Percentiles rank a stretch among this genome's conserved stretches.
phyloP scores from a whole-genome alignment of 2,797 vertebrate genomes.

The Hypotaenidia okinawae region DNA sequence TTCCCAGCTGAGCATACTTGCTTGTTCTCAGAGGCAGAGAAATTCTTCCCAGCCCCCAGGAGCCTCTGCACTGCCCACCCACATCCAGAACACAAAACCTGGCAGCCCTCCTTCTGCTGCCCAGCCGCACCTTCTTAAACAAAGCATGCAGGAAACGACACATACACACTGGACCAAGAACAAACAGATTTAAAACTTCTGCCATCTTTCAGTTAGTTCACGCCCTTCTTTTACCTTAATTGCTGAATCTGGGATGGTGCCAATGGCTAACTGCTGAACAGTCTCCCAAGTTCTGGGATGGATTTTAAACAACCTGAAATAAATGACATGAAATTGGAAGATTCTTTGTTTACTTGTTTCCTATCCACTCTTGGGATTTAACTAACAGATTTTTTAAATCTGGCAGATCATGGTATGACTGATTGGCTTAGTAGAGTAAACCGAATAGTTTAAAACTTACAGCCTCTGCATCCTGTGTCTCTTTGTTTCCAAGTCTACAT shows the following conservation, averaged over 20 bases:
- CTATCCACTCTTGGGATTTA: not conserved
- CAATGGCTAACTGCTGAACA: not conserved
- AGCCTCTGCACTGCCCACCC: not conserved
- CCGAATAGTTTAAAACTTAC: not conserved
- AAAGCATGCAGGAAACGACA: not conserved
- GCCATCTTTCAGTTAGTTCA: not conserved
- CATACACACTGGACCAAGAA: not conserved
- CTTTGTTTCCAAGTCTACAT: not conserved
- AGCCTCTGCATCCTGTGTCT: not conserved
- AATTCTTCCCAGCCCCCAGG: not conserved
- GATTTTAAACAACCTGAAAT: not conserved
- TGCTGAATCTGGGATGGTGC: not conserved
- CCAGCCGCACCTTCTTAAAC: not conserved
- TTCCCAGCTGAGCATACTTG: not conserved
- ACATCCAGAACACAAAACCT: not conserved
- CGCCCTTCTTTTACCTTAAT: slow-evolving; percentile 9
- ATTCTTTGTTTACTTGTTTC: not conserved
- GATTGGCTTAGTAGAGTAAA: not conserved
- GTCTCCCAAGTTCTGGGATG: not conserved
- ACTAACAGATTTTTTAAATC: not conserved
- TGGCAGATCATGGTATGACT: not conserved
- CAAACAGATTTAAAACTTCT: slow-evolving; percentile 16
- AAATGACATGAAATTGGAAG: not conserved
- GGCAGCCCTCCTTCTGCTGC: not conserved
- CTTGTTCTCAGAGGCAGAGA: not conserved